phyloP scores from a whole-genome alignment of 1,140 invertebrate species.

The Sycobia sp. region DNA sequence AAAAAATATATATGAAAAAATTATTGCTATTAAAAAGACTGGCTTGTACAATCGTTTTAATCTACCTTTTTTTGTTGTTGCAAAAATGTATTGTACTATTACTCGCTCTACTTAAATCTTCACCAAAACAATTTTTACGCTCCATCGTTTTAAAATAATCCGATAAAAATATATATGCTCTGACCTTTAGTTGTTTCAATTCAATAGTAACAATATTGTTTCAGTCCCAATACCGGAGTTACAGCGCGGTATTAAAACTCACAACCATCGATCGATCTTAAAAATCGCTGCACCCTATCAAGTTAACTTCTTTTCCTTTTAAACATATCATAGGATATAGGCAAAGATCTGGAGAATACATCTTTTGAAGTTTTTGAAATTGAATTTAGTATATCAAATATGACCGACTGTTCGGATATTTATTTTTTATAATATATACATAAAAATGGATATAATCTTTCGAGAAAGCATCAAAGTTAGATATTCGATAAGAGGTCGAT shows the following conservation, averaged over 20 bases:
- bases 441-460: no score
- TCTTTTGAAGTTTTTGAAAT: no score
- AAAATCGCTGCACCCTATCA: constrained; percentile 12
- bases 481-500: no score
- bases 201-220: constrained; percentile 7
- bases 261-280: neutral
- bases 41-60: no score
- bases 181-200: neutral
- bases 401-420: no score
- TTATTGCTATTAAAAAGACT: no score
- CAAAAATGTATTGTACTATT: no score
- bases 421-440: no score
- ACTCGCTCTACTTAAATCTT: neutral
- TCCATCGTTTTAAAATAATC: neutral
- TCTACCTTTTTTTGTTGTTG: no score
- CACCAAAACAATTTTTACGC: neutral
- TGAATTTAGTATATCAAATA: no score
- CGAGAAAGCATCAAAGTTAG: no score
- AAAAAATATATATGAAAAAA: neutral
- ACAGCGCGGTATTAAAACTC: neutral
- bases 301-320: constrained; percentile 10
- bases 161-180: constrained; percentile 24
- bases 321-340: neutral
- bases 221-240: neutral
- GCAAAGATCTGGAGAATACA: no score